phyloP scores from a whole-genome alignment of 2,797 vertebrate genomes.

The Phalanger gymnotis region DNA sequence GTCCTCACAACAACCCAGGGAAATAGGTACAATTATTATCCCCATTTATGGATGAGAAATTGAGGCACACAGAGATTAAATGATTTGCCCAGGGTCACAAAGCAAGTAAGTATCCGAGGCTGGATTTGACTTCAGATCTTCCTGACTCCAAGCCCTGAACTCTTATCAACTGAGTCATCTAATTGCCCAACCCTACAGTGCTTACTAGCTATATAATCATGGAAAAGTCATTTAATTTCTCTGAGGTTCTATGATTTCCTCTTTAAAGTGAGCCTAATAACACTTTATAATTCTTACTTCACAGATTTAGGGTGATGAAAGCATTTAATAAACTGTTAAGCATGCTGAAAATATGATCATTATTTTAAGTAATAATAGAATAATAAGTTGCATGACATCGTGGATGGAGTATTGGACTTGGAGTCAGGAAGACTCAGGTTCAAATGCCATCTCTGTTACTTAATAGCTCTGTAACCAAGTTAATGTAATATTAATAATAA shows the following conservation, averaged over 20 bases:
- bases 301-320: not conserved
- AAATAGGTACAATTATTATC: not conserved
- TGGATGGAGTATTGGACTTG: not conserved
- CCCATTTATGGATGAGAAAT: not conserved
- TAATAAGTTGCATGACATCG: not conserved
- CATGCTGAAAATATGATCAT: not conserved
- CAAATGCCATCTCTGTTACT: not conserved
- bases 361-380: not conserved
- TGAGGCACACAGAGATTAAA: not conserved
- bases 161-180: not conserved
- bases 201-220: not conserved
- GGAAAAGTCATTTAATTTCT: not conserved
- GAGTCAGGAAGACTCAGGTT: not conserved
- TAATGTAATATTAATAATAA: not conserved
- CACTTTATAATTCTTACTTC: not conserved
- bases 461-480: not conserved
- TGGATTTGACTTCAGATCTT: not conserved
- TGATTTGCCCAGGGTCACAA: not conserved
- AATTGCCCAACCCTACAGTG: not conserved
- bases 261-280: not conserved
- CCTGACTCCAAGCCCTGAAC: not conserved
- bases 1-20: not conserved
- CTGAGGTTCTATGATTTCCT: not conserved
- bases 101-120: not conserved
- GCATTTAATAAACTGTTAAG: not conserved